These are phyloP conservation scores for Corythornis leucogaster DNA, from an alignment of 2,797 vertebrate genomes.

Conservation along the genomic window DNA sequence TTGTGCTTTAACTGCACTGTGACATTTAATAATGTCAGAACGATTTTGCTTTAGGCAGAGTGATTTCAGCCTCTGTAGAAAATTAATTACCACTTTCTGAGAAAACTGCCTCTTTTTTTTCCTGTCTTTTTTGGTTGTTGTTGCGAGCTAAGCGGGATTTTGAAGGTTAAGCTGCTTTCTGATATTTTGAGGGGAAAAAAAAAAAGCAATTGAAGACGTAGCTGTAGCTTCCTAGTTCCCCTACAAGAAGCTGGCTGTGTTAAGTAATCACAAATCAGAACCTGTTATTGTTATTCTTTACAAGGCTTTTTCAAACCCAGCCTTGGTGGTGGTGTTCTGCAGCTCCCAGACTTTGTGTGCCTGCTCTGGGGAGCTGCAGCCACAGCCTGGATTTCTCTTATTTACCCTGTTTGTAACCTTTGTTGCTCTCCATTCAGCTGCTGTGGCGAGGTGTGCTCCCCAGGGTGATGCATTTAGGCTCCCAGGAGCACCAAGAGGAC, in stretches of 20 bases:
- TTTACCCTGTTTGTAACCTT: not conserved
- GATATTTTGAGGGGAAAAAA: slow-evolving; percentile 23
- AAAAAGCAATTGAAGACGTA: not conserved
- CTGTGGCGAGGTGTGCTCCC: not conserved
- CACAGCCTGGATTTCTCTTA: not conserved
- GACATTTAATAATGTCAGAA: slow-evolving; percentile 83
- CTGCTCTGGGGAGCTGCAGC: not conserved
- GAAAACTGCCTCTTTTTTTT: slow-evolving; percentile 33
- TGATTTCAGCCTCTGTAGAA: slow-evolving; percentile 74
- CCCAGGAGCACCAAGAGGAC: not conserved
- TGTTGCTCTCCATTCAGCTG: fast-evolving
- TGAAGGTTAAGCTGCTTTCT: slow-evolving; percentile 75
- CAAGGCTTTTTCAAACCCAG: not conserved
- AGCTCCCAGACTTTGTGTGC: fast-evolving
- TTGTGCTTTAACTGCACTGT: slow-evolving; percentile 79
- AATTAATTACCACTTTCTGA: slow-evolving; percentile 74
- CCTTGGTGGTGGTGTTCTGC: not conserved
- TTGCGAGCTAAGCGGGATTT: slow-evolving; percentile 54
- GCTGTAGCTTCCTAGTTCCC: not conserved
- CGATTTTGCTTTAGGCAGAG: slow-evolving; percentile 79
- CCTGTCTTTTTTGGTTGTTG: not conserved
- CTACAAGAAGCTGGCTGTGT: not conserved
- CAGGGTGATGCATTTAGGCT: not conserved
- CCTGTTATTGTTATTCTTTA: not conserved
- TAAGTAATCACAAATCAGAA: not conserved